phyloP scores from a whole-genome alignment of 2,797 vertebrate genomes.

The Caiman crocodilus region DNA sequence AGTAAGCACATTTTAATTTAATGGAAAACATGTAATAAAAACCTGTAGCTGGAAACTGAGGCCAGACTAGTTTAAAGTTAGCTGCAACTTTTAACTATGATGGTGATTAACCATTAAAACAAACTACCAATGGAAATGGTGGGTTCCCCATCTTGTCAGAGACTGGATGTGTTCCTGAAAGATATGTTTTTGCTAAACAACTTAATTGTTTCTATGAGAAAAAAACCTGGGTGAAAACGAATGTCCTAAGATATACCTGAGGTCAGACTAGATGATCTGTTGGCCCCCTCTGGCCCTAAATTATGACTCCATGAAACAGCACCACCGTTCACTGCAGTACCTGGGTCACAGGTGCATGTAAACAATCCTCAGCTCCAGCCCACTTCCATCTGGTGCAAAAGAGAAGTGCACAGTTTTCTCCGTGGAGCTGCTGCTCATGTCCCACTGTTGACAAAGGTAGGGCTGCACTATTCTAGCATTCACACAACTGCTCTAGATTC shows the following conservation, averaged over 20 bases:
- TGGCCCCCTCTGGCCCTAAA: background rate
- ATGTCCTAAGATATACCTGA: background rate
- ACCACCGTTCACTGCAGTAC: background rate
- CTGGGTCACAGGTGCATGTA: background rate
- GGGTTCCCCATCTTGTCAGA: background rate
- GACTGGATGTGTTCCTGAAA: background rate
- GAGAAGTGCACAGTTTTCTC: background rate
- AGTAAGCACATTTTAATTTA: background rate
- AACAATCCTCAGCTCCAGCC: background rate
- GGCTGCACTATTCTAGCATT: accelerated
- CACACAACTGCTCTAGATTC: accelerated
- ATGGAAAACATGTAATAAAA: background rate
- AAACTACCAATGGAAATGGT: slow-evolving; percentile 4
- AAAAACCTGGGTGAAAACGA: background rate
- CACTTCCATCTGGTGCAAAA: background rate
- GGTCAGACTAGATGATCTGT: background rate
- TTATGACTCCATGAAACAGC: background rate
- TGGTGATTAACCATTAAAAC: background rate
- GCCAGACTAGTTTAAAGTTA: background rate
- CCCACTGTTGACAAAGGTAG: background rate
- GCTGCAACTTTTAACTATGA: slow-evolving; percentile 4
- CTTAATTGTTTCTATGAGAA: too few species aligned
- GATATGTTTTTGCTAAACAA: background rate
- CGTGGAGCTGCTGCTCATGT: background rate
- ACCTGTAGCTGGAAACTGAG: slow-evolving; percentile 28